Evolutionary conservation across 2,888 invertebrate genomes (phyloP).

Genomic region (Tenthredo scrophulariae): DNA sequence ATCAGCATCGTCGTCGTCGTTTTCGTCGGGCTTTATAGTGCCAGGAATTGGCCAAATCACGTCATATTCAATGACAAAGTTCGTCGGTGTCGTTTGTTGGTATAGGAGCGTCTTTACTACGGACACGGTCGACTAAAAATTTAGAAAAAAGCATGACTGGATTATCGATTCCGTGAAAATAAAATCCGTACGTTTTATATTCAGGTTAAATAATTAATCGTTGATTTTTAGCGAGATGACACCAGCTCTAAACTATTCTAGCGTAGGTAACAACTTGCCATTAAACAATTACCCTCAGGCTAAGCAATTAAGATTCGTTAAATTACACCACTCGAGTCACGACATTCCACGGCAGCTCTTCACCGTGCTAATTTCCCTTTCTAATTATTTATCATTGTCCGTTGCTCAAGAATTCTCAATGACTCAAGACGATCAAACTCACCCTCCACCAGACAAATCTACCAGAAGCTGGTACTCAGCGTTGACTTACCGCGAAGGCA

Average conservation of each 20-base stretch:
- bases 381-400: slow-evolving; percentile 49
- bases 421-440: slow-evolving; percentile 42
- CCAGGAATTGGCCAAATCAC: slow-evolving; percentile 79
- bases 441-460: slow-evolving; percentile 13
- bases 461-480: slow-evolving; percentile 20
- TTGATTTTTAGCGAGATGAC: slow-evolving; percentile 1
- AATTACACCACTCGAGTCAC: slow-evolving; percentile 26
- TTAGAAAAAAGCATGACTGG: not conserved
- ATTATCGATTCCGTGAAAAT: not conserved
- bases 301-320: slow-evolving; percentile 42
- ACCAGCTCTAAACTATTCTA: not conserved
- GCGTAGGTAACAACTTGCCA: slow-evolving; percentile 30
- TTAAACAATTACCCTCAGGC: slow-evolving; percentile 38
- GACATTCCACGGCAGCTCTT: slow-evolving; percentile 12
- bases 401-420: slow-evolving; percentile 35
- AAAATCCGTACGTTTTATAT: not conserved
- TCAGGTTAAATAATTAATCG: not conserved
- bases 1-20: slow-evolving; percentile 57
- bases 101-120: slow-evolving; percentile 81
- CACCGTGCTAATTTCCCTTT: slow-evolving; percentile 34
- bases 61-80: slow-evolving; percentile 82
- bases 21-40: not conserved
- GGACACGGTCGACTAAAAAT: slow-evolving; percentile 80
- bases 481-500: slow-evolving; percentile 75
- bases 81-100: slow-evolving; percentile 81